These are phyloP conservation scores for Atta colombica DNA, from an alignment of 1,140 invertebrate species.

Conservation along the genomic window DNA sequence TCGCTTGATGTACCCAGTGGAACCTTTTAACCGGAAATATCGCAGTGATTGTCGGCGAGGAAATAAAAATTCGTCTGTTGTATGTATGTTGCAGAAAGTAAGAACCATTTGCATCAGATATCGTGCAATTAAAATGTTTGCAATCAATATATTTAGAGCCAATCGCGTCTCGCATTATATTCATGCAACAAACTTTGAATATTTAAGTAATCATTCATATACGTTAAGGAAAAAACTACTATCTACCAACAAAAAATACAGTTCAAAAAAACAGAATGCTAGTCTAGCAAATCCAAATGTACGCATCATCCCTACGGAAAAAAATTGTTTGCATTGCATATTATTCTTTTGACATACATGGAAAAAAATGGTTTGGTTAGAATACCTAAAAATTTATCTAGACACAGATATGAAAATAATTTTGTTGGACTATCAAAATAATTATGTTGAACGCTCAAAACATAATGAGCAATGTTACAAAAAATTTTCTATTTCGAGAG, in stretches of 20 bases:
- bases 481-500: too few species aligned
- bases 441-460: too few species aligned
- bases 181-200: neutral
- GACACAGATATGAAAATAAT: too few species aligned
- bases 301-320: neutral
- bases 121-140: neutral
- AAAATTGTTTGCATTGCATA: neutral
- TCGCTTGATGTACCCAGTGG: neutral
- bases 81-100: neutral
- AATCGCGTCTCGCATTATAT: neutral
- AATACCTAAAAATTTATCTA: too few species aligned
- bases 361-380: too few species aligned
- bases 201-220: neutral
- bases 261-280: too few species aligned
- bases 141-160: constrained; percentile 11
- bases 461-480: too few species aligned
- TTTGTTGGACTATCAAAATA: too few species aligned
- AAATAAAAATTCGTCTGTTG: constrained; percentile 1
- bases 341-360: constrained; percentile 7
- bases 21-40: constrained; percentile 39
- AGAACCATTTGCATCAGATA: neutral
- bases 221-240: neutral
- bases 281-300: too few species aligned
- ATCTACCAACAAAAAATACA: neutral
- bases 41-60: neutral